Evolutionary conservation across 2,797 vertebrate genomes (phyloP), one percentile per base, ranked within the genome.

Genomic region (Lagodon rhomboides): DNA sequence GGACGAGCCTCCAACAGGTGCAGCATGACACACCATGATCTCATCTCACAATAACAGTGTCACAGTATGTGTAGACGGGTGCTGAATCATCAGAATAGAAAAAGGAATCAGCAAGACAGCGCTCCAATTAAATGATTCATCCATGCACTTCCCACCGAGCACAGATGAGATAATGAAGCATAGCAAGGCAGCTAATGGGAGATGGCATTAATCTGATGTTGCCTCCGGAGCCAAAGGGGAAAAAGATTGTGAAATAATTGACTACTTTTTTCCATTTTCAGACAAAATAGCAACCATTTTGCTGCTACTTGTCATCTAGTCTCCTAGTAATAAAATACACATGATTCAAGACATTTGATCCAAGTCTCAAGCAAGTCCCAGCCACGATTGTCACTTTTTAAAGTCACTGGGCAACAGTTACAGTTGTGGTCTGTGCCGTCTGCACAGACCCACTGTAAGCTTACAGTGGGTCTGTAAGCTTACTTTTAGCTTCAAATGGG

Each of bases 1-100:
- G 96, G 97, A 98, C 0, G 97, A 98, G 69, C 94, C 95, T 0
- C 93, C 91, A 73, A 63, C 95, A 65, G 97, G 97, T 99, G 94
- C 23, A 66, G 10, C 55, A 74, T 44, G 1, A 65, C 46, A 75
- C 62, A 44, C n/a, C 16, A 5, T 43, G 56, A 89, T 38, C 15
- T n/a, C 38, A 38, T 38, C 27, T 23, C 25, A 17, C 11, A 60
- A 38, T 22, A 23, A 67, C 27, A 50, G 18, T 4, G 6, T 53
- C 47, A 43, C 17, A 30, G 34, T 34, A 12, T 47, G 41, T 61
- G n/a, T 12, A 22, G 15, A 43, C 16, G 16, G n/a, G 11, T 46
- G 44, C 44, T 25, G 12, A 76, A 61, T 68, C 73, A 23, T 43
- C 17, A 63, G 15, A 56, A 61, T 54, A 3, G 30, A 56, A 59